Evolutionary conservation across 2,797 vertebrate species (phyloP), one percentile per base, ranked within the genome.

Genomic region (Australoheros facetus): DNA sequence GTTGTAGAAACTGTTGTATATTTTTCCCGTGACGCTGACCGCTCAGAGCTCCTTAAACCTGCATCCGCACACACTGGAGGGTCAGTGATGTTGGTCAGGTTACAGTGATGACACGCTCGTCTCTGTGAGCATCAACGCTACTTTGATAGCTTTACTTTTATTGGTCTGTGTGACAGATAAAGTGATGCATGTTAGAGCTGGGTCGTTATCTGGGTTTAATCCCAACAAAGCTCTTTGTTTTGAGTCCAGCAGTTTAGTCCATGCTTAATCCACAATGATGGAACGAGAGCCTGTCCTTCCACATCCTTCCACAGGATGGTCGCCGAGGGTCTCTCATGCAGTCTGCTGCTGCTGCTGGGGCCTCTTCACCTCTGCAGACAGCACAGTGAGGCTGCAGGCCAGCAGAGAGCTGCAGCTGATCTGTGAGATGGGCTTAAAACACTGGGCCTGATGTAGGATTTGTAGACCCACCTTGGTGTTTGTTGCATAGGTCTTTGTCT

Each of bases 301-400:
- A 30, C 28, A 30, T 30, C 28, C 28, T 30, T 4, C 28, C 28
- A 30, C 28, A 30, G 28, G 28, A 30, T 5, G 28, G 28, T 30
- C 28, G 3, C 28, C 4, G 28, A 60, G 11, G 10, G 19, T 21
- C 32, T 60, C 58, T 60, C 34, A 21, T 2, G 11, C 32, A 37
- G 58, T 60, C 12, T 0, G 3, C 32, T 60, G 6, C 32, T 60
- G 6, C 58, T 37, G 4, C 1, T 19, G 37, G 58, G 58, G 11
- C 0, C 32, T 60, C 37, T 34, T 37, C 11, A 23, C 58, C 34
- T 23, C 4, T 7, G n/a, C n/a, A 21, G 58, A n/a, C 0, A n/a
- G 12, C 8, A 30, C n/a, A 39, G 34, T 37, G 45, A 48, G 5
- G 45, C 45, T 48, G 45, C 14, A 17, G 45, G 14, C 59, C 34